These are phyloP conservation scores for Balaenoptera acutorostrata DNA, from an alignment of 2,113 vertebrate species.

Conservation along the genomic window DNA sequence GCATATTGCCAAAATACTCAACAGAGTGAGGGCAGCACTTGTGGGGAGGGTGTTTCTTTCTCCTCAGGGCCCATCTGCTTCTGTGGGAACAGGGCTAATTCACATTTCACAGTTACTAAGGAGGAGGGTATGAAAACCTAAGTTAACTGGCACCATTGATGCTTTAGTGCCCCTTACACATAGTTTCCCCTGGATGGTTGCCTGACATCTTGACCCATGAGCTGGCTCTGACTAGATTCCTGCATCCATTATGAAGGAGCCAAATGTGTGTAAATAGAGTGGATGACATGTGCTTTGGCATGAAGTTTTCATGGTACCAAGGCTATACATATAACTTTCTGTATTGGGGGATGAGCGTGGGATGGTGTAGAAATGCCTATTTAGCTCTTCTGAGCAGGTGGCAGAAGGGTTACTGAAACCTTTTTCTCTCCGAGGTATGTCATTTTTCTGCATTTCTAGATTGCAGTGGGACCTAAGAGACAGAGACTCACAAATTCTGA, in stretches of 20 bases:
- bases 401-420: neutral
- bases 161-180: neutral
- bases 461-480: neutral
- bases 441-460: neutral
- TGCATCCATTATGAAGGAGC: neutral
- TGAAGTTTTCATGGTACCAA: neutral
- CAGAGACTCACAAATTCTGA: neutral
- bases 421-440: neutral
- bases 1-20: neutral
- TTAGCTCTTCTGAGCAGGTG: neutral
- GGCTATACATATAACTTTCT: neutral
- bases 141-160: neutral
- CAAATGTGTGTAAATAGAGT: neutral
- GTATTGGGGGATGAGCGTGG: neutral
- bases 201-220: neutral
- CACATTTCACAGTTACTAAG: neutral
- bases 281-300: neutral
- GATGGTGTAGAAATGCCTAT: neutral
- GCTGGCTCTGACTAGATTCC: neutral
- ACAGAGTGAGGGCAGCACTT: neutral
- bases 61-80: neutral
- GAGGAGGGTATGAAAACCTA: neutral
- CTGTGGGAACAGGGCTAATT: neutral
- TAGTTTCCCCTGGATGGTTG: neutral
- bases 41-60: neutral